Percentiles rank a stretch among this genome's conserved stretches.
Conservation (phyloP, 2,888 invertebrate species). For the Rhagophthalmus giganteus region DNA sequence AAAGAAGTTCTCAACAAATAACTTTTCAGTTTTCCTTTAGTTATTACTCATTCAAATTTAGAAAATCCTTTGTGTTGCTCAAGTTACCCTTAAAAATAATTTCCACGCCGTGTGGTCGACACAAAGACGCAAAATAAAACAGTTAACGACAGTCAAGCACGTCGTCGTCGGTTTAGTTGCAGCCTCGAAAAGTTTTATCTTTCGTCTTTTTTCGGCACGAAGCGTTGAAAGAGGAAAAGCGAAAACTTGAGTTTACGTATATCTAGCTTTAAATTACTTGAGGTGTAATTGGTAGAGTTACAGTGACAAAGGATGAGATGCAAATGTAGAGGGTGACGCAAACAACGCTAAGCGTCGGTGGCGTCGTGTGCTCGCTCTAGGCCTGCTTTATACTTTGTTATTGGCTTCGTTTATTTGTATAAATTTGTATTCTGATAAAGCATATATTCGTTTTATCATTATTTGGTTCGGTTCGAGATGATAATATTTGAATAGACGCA, state of each 20-base stretch:
- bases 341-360: conserved; percentile 40
- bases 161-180: conserved; percentile 16
- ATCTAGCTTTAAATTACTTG: conserved; percentile 30
- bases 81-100: conserved; percentile 46
- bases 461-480: conserved; percentile 5
- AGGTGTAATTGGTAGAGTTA: conserved; percentile 43
- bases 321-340: conserved; percentile 40
- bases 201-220: conserved; percentile 9
- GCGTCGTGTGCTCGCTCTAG: conserved; percentile 42
- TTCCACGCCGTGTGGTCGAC: conserved; percentile 43
- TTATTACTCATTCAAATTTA: conserved; percentile 43
- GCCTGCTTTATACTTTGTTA: conserved; percentile 44
- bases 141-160: conserved; percentile 39
- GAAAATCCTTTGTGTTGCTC: conserved; percentile 42
- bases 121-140: conserved; percentile 48
- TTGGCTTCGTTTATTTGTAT: conserved; percentile 49
- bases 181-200: conserved; percentile 5
- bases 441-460: conserved; percentile 34
- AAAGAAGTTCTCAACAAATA: conserved; percentile 37
- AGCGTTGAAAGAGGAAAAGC: conserved; percentile 8
- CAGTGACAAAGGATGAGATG: conserved; percentile 44
- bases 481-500: too few species aligned
- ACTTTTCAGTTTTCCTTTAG: conserved; percentile 39
- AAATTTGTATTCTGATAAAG: conserved; percentile 45
- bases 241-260: conserved; percentile 15